Base-by-base conservation (phyloP, 1,140 invertebrate genomes). In the Contarinia nasturtii region DNA sequence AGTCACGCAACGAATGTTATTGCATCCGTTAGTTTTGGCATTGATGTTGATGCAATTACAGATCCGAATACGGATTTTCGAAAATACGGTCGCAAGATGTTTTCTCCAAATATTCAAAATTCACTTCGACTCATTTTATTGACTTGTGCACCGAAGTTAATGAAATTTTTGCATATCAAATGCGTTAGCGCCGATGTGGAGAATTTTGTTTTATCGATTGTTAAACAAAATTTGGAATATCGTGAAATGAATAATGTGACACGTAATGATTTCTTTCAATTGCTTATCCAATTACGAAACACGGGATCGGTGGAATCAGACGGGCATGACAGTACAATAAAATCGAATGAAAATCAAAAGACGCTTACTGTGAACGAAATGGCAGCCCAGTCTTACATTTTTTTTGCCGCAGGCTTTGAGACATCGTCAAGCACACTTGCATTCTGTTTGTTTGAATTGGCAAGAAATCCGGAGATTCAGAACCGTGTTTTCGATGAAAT, bases 321-420 rank as follows among this genome's bases (percentile, higher is more conserved):
- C 12, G 5, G 7, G 12, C 7, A 12, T 4, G 37, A 40, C 3
- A 40, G 3, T 3, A 14, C 7, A 7, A 18, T 15, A 4, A 40
- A 40, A 15, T 4, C 37, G 3, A 12, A 40, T 18, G 37, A 40
- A 40, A 40, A 40, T 5, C 17, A 43, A 18, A 43, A 17, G 18
- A 15, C 3, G n/a, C 22, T 59, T 1, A 54, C 52, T 12, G 47
- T 55, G 1, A 55, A 63, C 12, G 57, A 67, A 46, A 61, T 66
- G 33, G 51, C 56, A 0, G 52, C 59, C 11, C 64, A 68, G n/a
- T 60, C 56, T 0, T 54, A 65, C 42, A 45, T 59, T 2, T 67
- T 67, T 45, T 68, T 76, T 47, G 42, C 78, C 14, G 77, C 75
- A 34, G 77, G 78, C n/a, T 80, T 73, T 52, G 80, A 82, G 33